These are phyloP conservation scores for Pterocles orientalis DNA, from an alignment of 2,113 vertebrate species.

Conservation along the genomic window DNA sequence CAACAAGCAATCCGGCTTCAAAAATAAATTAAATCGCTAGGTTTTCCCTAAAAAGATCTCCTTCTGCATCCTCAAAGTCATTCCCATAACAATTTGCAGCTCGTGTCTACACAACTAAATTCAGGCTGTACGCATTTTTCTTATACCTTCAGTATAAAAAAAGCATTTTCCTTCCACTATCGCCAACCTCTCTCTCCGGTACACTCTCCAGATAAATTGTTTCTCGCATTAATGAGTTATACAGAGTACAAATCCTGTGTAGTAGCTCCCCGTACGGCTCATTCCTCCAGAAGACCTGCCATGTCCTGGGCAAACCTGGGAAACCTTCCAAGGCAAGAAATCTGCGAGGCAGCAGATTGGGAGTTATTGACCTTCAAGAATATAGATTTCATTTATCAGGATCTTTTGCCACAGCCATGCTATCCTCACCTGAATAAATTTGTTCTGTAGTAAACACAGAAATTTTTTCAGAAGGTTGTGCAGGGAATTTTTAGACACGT, in stretches of 20 bases:
- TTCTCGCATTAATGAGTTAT: slow-evolving; percentile 47
- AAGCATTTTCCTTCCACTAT: not conserved
- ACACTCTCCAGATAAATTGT: slow-evolving; percentile 17
- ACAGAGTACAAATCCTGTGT: not conserved
- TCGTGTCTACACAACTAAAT: not conserved
- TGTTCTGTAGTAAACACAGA: not conserved
- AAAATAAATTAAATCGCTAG: not conserved
- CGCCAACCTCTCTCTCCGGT: not conserved
- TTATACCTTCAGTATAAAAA: not conserved
- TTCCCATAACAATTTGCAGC: not conserved
- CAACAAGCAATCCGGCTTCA: not conserved
- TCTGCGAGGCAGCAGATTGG: slow-evolving; percentile 51
- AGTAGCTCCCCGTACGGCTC: slow-evolving; percentile 2
- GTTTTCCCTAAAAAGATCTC: not conserved
- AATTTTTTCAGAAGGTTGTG: not conserved
- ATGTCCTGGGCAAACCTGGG: slow-evolving; percentile 53
- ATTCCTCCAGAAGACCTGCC: slow-evolving; percentile 54
- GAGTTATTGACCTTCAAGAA: slow-evolving; percentile 62
- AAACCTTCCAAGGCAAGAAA: slow-evolving; percentile 55
- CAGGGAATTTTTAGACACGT: not conserved
- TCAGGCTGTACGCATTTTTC: not conserved
- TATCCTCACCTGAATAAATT: slow-evolving; percentile 39
- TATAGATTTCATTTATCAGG: slow-evolving; percentile 53
- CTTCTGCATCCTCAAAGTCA: not conserved
- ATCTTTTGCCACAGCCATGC: not conserved